Evolutionary conservation across 2,888 invertebrate genomes (phyloP), one percentile per base, ranked within the genome.

Genomic region (Thera obeliscata): DNA sequence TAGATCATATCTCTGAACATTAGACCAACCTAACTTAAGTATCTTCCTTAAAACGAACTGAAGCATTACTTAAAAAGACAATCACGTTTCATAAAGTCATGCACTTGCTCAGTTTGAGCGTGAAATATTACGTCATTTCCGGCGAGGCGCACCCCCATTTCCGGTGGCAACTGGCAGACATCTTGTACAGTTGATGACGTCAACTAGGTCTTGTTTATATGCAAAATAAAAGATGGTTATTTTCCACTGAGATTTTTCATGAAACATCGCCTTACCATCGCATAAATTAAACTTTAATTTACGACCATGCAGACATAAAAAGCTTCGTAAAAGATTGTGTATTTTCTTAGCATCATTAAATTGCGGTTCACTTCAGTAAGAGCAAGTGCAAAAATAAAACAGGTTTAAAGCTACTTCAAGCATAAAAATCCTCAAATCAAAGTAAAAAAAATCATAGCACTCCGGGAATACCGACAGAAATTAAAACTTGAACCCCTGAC

Each of bases 41-140:
- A 56, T 56, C 67, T 64, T 71, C 2, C 41, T 74, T 72, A 65
- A 69, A 74, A 67, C 22, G 22, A 22, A 22, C 22, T 22, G 22
- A 22, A 22, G 22, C 22, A 6, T 38, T 38, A 73, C 72, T 74
- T 72, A 65, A 69, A 74, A 67, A 67, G 70, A 77, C 73, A 66
- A 74, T 74, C 74, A 70, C 69, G 67, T 78, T 76, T 76, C 70
- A 73, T 75, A 74, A 76, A 76, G 74, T 71, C 75, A 68, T 76
- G 71, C 75, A 74, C 69, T 67, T 64, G 59, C 65, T 75, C 67
- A 76, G 64, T 64, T 71, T 64, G 71, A 71, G 69, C 68, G 72
- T 78, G 74, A 82, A 77, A 77, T 79, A 78, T 78, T 70, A 76
- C 76, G 75, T 81, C 77, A 79, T 78, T 79, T 79, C 80, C 79